phyloP scores from a whole-genome alignment of 2,113 vertebrate genomes.

The Anthoscopus minutus region DNA sequence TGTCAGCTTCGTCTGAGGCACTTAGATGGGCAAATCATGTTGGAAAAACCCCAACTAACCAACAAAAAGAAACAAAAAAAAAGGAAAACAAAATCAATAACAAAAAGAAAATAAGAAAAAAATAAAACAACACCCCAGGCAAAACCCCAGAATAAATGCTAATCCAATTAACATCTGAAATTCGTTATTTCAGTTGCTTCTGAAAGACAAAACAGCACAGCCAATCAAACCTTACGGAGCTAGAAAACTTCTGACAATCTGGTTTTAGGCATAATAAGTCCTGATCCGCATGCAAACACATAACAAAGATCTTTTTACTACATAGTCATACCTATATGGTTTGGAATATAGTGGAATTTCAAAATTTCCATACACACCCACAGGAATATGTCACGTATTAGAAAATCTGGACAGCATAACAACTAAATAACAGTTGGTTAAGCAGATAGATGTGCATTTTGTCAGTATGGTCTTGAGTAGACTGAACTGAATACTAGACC shows the following conservation, averaged over 20 bases:
- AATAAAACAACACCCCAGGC: not conserved
- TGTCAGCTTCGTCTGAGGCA: not conserved
- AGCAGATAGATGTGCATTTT: not conserved
- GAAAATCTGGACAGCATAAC: not conserved
- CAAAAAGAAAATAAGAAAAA: not conserved
- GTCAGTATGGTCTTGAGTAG: not conserved
- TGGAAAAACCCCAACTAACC: not conserved
- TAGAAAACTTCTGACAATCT: not conserved
- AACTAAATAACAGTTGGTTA: not conserved
- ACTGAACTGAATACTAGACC: not conserved
- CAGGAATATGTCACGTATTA: not conserved
- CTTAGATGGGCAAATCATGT: not conserved
- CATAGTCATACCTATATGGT: fast-evolving
- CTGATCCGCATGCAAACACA: not conserved
- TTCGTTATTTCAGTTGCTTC: not conserved
- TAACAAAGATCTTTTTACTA: not conserved
- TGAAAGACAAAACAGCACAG: not conserved
- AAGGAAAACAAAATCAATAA: not conserved
- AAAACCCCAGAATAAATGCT: not conserved
- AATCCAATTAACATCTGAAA: not conserved
- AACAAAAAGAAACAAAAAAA: not conserved
- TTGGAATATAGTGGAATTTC: not conserved
- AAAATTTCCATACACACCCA: not conserved
- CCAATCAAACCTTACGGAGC: not conserved
- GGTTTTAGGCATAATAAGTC: not conserved